Conservation (phyloP, 2,113 vertebrate genomes). For the Gambusia affinis region DNA sequence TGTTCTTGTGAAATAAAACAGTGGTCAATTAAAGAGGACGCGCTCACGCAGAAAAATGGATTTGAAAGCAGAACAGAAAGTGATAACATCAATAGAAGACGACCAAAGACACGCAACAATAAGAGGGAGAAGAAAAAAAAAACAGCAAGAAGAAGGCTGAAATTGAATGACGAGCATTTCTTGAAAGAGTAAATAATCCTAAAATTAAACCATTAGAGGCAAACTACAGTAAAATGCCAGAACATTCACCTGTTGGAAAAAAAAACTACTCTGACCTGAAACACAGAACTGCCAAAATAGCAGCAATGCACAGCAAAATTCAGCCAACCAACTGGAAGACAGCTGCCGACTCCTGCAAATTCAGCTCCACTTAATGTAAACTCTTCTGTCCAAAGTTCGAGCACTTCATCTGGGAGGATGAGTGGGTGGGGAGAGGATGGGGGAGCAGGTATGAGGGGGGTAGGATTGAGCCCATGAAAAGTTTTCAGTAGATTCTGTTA, state of each 20-base stretch:
- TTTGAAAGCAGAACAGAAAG: slow-evolving; percentile 43
- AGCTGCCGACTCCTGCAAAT: slow-evolving; percentile 2
- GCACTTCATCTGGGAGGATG: slow-evolving; percentile 8
- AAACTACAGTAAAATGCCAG: background rate
- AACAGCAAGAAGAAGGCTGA: background rate
- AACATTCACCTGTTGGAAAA: slow-evolving; percentile 30
- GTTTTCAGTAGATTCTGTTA: background rate
- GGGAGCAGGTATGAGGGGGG: background rate
- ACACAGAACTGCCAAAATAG: background rate
- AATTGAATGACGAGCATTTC: background rate
- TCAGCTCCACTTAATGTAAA: slow-evolving; percentile 31
- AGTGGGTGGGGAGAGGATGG: slow-evolving; percentile 19
- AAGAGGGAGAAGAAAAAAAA: background rate
- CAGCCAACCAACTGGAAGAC: slow-evolving; percentile 28
- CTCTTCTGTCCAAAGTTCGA: slow-evolving; percentile 60
- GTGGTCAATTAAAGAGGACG: background rate
- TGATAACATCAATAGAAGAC: background rate
- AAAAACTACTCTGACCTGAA: slow-evolving; percentile 14
- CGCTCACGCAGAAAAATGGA: background rate
- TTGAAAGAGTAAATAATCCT: background rate
- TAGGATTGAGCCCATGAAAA: background rate
- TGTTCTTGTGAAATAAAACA: slow-evolving; percentile 1
- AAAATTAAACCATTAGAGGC: background rate
- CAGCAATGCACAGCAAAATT: slow-evolving; percentile 11
- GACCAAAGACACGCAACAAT: background rate